A percentile compares a stretch with the other conserved stretches of the same genome.
Evolutionary conservation across 1,140 invertebrate species (phyloP).

Genomic region (Heliothis virescens): DNA sequence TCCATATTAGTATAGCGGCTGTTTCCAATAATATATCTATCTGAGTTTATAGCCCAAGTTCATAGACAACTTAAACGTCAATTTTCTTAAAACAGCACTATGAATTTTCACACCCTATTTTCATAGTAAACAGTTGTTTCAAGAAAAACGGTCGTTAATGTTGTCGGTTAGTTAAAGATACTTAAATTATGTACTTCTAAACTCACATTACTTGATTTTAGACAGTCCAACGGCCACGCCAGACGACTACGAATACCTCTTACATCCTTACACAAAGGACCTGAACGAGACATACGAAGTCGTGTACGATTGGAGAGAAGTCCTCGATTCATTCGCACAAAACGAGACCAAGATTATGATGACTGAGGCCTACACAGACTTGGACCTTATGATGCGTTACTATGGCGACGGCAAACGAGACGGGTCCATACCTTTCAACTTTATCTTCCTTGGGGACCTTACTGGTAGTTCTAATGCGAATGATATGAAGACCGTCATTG

Average conservation of each 20-base stretch:
- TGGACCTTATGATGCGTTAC: slow-evolving; percentile 88
- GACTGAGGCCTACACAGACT: slow-evolving; percentile 89
- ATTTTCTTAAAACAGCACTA: no score
- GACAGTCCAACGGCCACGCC: slow-evolving; percentile 1
- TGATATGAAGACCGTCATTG: slow-evolving; percentile 83
- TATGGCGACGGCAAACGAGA: slow-evolving; percentile 85
- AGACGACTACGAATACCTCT: slow-evolving; percentile 87
- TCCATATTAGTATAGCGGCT: no score
- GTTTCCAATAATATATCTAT: no score
- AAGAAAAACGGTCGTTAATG: no score
- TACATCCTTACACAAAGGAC: slow-evolving; percentile 89
- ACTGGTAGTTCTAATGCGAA: slow-evolving; percentile 83
- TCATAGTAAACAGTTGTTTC: no score
- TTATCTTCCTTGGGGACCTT: slow-evolving; percentile 85
- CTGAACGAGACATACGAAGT: slow-evolving; percentile 83
- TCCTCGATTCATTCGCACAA: slow-evolving; percentile 82
- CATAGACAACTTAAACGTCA: no score
- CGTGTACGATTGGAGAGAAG: slow-evolving; percentile 84
- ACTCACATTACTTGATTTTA: background rate
- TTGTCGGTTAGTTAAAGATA: no score
- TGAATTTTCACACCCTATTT: no score
- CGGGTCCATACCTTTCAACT: slow-evolving; percentile 89
- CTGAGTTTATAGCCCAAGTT: no score
- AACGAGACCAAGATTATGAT: slow-evolving; percentile 88
- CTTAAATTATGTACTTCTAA: no score